Evolutionary conservation across 1,140 invertebrate genomes (phyloP).

Genomic region (Homalodisca vitripennis): DNA sequence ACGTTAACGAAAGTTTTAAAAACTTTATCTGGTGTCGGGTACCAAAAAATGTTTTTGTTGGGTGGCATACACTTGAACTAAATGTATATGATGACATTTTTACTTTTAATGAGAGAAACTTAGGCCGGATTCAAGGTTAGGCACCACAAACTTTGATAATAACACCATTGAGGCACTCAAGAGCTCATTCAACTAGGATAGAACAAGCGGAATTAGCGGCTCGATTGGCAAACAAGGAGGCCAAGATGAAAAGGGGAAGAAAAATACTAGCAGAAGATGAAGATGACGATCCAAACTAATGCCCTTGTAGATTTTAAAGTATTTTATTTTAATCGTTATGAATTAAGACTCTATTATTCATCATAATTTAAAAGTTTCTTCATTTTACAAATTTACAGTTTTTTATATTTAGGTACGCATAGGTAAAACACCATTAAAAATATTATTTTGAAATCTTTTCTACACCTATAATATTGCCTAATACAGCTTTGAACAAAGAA

Average conservation of each 20-base stretch:
- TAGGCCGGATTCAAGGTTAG: no score
- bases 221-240: not conserved
- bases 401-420: not conserved
- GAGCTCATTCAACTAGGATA: not conserved
- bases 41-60: no score
- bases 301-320: not conserved
- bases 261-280: not conserved
- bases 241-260: not conserved
- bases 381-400: not conserved
- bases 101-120: no score
- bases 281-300: not conserved
- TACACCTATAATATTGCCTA: no score
- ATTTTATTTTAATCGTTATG: not conserved
- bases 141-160: not conserved
- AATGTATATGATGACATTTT: conserved; percentile 22
- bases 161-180: not conserved
- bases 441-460: no score
- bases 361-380: not conserved
- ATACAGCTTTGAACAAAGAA: no score
- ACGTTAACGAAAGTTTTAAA: conserved; percentile 25
- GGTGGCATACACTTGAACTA: not conserved
- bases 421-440: not conserved
- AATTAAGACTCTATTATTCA: not conserved
- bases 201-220: not conserved
- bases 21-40: conserved; percentile 17